These are phyloP conservation scores for Ctena decussata DNA, from an alignment of 2,888 invertebrate genomes.

Conservation along the genomic window DNA sequence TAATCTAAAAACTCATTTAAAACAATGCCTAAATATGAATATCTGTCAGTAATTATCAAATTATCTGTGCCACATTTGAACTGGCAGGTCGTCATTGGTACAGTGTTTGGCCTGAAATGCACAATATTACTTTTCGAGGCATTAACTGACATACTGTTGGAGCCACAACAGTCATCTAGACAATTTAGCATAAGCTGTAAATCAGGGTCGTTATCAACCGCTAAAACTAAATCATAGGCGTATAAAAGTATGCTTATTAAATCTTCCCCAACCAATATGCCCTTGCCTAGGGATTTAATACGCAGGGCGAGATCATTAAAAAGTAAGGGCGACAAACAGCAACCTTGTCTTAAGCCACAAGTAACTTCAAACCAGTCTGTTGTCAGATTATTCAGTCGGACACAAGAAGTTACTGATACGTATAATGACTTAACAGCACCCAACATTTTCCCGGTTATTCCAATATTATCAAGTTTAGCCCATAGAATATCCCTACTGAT, in stretches of 20 bases:
- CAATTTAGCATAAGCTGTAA: background rate
- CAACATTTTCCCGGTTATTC: constrained; percentile 15
- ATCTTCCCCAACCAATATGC: background rate
- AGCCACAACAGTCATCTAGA: background rate
- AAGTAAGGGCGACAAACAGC: background rate
- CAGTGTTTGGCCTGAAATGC: background rate
- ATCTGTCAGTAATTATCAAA: background rate
- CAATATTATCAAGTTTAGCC: constrained; percentile 11
- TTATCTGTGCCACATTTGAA: background rate
- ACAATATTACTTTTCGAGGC: too few relatives aligned
- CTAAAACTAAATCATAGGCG: constrained; percentile 11
- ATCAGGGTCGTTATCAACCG: too few relatives aligned
- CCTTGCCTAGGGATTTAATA: background rate
- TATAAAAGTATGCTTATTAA: background rate
- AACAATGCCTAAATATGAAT: background rate
- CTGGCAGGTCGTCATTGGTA: background rate
- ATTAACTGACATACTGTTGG: background rate
- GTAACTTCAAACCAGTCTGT: constrained; percentile 29
- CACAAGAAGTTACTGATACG: background rate
- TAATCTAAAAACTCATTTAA: constrained; percentile 22
- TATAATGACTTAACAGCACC: constrained; percentile 31
- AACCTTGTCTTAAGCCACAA: background rate
- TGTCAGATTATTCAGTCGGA: constrained; percentile 19
- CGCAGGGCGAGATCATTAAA: background rate
- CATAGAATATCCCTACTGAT: constrained; percentile 12